Conservation (phyloP, 2,888 invertebrate species). For the Selenia dentaria region DNA sequence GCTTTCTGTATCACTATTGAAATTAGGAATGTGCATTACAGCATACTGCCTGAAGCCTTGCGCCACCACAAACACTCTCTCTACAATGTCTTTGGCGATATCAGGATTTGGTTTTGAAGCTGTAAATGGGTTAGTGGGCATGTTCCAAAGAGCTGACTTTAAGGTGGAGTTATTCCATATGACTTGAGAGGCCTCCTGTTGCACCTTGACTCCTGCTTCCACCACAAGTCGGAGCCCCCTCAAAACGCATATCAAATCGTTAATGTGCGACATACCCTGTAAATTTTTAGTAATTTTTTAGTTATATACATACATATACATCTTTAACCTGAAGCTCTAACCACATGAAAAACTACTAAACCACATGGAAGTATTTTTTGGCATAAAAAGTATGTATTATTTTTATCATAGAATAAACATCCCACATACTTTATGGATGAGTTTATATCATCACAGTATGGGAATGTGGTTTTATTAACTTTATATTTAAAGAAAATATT, state of each 20-base stretch:
- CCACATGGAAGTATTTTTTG: too few species aligned
- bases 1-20: conserved; percentile 44
- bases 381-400: too few species aligned
- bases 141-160: conserved; percentile 67
- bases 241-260: conserved; percentile 87
- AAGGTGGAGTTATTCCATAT: conserved; percentile 90
- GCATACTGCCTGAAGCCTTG: conserved; percentile 88
- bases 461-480: too few species aligned
- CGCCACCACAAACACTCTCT: conserved; percentile 88
- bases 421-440: too few species aligned
- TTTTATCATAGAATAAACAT: too few species aligned
- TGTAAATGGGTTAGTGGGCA: conserved; percentile 60
- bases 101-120: conserved; percentile 53
- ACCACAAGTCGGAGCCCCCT: conserved; percentile 88
- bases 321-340: too few species aligned
- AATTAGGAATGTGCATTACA: conserved; percentile 61
- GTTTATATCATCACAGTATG: too few species aligned
- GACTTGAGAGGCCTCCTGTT: conserved; percentile 84
- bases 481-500: too few species aligned
- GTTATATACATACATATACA: conserved; percentile 23
- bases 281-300: conserved; percentile 50
- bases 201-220: conserved; percentile 87
- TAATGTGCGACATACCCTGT: conserved; percentile 83
- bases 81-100: conserved; percentile 74
- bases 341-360: too few species aligned